phyloP scores from a whole-genome alignment of 2,113 vertebrate genomes.

The Nycticorax nycticorax region DNA sequence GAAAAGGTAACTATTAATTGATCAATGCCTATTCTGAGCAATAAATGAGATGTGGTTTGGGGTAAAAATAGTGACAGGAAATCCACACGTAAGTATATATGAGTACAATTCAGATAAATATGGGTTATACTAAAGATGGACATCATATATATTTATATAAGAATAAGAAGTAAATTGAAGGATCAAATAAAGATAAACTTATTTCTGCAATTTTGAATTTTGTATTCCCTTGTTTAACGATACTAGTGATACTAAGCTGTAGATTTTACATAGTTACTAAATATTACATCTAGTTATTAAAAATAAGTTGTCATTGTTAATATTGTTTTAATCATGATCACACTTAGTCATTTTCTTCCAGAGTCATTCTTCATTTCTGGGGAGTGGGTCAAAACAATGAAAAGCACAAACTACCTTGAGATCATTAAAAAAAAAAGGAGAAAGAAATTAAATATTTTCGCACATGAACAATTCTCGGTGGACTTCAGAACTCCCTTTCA shows the following conservation, averaged over 20 bases:
- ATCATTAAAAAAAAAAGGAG: neutral
- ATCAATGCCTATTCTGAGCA: neutral
- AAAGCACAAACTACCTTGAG: neutral
- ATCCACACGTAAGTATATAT: neutral
- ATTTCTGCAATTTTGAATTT: neutral
- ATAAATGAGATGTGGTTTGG: neutral
- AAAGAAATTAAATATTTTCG: constrained; percentile 41
- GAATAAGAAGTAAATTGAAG: neutral
- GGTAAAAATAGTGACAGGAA: neutral
- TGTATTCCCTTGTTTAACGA: neutral
- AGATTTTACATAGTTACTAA: neutral
- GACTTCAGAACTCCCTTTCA: constrained; percentile 23
- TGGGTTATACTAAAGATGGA: neutral
- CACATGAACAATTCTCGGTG: neutral
- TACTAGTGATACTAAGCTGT: neutral
- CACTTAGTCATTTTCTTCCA: neutral
- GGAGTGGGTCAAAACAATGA: neutral
- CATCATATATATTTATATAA: neutral
- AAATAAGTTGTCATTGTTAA: neutral
- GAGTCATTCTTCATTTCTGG: neutral
- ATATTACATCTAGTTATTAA: neutral
- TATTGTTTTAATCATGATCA: neutral
- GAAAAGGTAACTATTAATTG: neutral
- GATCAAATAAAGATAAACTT: neutral
- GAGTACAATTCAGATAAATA: neutral